Evolutionary conservation across 2,113 vertebrate species (phyloP).

Genomic region (Smithornis capensis): DNA sequence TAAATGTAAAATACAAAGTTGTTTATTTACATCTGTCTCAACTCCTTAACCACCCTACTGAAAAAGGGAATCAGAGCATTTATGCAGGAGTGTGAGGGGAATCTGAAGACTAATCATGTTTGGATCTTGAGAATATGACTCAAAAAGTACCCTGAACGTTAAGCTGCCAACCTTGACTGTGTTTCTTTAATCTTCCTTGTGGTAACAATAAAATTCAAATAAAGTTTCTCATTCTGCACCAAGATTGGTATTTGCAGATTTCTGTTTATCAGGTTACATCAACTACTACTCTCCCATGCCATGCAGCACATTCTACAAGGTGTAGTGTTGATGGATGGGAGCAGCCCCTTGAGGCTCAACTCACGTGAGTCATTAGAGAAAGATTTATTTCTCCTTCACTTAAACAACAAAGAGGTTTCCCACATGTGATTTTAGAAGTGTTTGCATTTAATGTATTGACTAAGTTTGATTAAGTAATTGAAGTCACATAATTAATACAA

Average conservation of each 20-base stretch:
- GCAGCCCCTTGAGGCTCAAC: not conserved
- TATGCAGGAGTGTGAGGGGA: not conserved
- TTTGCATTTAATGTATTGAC: constrained; percentile 1
- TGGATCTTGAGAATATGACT: not conserved
- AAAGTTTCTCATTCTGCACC: not conserved
- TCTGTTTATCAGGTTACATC: constrained; percentile 19
- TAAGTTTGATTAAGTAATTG: constrained; percentile 32
- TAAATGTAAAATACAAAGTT: not conserved
- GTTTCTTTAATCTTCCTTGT: not conserved
- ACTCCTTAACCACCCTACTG: not conserved
- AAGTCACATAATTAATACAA: constrained; percentile 9
- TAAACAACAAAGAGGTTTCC: constrained; percentile 16
- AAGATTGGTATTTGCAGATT: not conserved
- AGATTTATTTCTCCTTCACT: constrained; percentile 35
- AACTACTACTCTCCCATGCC: not conserved
- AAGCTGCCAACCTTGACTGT: not conserved
- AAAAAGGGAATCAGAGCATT: not conserved
- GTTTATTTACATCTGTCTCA: not conserved
- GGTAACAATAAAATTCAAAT: constrained; percentile 36
- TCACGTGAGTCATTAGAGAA: constrained; percentile 7
- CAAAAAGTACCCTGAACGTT: not conserved
- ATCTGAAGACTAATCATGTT: not conserved
- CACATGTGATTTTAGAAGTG: constrained; percentile 10
- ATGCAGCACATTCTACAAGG: not conserved
- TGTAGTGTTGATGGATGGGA: not conserved